A percentile compares a stretch with the other conserved stretches of the same genome.
These are phyloP conservation scores for Sinhomidia bicolor DNA, from an alignment of 2,888 invertebrate species.

Conservation along the genomic window DNA sequence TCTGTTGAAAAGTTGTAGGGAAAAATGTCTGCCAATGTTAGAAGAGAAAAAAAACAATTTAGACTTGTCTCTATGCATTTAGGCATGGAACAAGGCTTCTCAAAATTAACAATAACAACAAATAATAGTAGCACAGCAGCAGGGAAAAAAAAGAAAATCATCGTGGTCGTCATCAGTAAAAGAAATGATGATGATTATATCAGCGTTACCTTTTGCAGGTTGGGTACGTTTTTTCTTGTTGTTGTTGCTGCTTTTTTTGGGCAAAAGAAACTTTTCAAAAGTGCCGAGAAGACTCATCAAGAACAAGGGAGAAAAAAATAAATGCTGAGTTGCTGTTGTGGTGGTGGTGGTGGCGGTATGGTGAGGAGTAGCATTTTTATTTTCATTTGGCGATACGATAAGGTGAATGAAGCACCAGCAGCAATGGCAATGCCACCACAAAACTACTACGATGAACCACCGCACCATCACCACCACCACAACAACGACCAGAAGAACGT, in stretches of 20 bases:
- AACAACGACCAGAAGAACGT: neutral
- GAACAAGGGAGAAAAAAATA: conserved; percentile 34
- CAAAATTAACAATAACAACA: neutral
- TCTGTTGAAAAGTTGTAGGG: neutral
- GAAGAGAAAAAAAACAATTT: neutral
- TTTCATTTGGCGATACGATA: neutral
- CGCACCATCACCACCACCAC: conserved; percentile 43
- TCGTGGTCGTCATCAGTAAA: neutral
- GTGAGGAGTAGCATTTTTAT: conserved; percentile 37
- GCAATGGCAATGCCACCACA: conserved; percentile 66
- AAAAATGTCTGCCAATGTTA: neutral
- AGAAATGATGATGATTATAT: neutral
- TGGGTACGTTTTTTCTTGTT: neutral
- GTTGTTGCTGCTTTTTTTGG: no score
- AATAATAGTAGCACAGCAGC: neutral
- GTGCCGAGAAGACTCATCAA: conserved; percentile 37
- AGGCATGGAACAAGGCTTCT: neutral
- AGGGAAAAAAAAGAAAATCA: no score
- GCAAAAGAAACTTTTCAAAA: neutral
- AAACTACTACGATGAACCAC: conserved; percentile 50
- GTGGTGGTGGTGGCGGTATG: conserved; percentile 41
- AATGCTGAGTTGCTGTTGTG: no score
- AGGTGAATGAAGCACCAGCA: conserved; percentile 47
- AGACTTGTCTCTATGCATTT: neutral
- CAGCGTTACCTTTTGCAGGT: neutral